Base-by-base conservation (phyloP, 2,113 vertebrate genomes). In the Labrus mixtus region DNA sequence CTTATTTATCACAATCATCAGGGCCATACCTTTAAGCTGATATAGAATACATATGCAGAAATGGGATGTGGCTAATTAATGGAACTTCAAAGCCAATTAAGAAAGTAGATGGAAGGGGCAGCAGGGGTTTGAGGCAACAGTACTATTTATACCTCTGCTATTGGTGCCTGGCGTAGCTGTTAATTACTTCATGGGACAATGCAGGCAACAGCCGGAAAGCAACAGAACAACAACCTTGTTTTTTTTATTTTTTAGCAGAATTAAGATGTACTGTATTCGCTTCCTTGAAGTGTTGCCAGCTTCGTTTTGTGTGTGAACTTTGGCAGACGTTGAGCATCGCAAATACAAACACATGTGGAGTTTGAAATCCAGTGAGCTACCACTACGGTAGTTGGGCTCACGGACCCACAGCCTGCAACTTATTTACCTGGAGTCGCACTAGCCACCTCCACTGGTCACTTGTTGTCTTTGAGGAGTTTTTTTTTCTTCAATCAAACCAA, bases 31-130 rank as follows among this genome's bases (percentile, higher is more conserved):
- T 46, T 68, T 48, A 63, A 19, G 33, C 58, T 71, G 37, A 64
- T 41, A 39, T 48, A 77, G 48, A 60, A 78, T 66, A 10, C 46
- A 72, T 59, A 33, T 66, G 57, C 39, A 36, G 64, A 78, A 25
- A 25, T 65, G 29, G 29, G 29, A 33, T 33, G 29, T 33, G 29
- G 64, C 36, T 33, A 73, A 66, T 68, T 69, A 13, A 51, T 60
- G 39, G 20, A 46, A 53, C 77, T 83, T 89, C 68, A 85, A 89
- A 85, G 58, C 33, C 72, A 74, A 82, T 79, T 67, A 81, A 46
- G 61, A 23, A 25, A 46, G 45, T 73, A 70, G 74, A 84, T 68
- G 50, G 61, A 68, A 75, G 59, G 10, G 29, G 41, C 67, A 53
- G 62, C 58, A 0, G 29, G 13, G 20, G n/a, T 1, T 79, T 73